Percentiles rank a stretch among this genome's conserved stretches.
Conservation (phyloP, 2,113 vertebrate species). For the Sturnus vulgaris region DNA sequence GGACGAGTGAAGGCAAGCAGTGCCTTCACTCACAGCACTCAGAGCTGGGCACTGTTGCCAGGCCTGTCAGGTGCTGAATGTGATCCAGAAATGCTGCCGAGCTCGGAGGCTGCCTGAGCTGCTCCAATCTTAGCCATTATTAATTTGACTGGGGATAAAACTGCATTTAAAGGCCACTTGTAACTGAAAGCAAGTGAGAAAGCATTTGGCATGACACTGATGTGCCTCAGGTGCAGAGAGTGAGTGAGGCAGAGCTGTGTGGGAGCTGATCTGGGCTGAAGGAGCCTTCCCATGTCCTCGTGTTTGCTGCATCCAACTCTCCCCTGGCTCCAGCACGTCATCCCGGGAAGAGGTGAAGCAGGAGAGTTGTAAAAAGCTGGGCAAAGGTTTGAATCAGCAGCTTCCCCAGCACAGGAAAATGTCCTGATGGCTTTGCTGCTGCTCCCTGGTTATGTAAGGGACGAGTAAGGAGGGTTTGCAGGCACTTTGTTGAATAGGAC, state of each 20-base stretch:
- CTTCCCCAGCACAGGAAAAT: not conserved
- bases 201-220: not conserved
- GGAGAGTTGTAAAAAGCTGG: not conserved
- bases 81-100: constrained; percentile 14
- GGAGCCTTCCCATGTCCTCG: not conserved
- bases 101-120: not conserved
- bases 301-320: not conserved
- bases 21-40: not conserved
- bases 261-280: not conserved
- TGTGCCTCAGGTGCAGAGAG: not conserved
- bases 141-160: not conserved
- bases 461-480: not conserved
- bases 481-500: not conserved
- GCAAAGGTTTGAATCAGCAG: not conserved
- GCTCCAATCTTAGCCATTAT: not conserved
- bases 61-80: not conserved
- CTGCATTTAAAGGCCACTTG: not conserved
- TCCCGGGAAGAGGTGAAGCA: not conserved
- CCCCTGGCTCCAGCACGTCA: rapidly evolving
- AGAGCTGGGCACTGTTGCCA: not conserved
- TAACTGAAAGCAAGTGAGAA: not conserved
- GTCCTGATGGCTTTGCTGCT: not conserved
- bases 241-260: not conserved
- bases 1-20: not conserved
- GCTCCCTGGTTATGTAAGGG: rapidly evolving